Percentiles rank a stretch among this genome's conserved stretches.
Evolutionary conservation across 2,113 vertebrate genomes (phyloP).

Genomic region (Perccottus glenii): DNA sequence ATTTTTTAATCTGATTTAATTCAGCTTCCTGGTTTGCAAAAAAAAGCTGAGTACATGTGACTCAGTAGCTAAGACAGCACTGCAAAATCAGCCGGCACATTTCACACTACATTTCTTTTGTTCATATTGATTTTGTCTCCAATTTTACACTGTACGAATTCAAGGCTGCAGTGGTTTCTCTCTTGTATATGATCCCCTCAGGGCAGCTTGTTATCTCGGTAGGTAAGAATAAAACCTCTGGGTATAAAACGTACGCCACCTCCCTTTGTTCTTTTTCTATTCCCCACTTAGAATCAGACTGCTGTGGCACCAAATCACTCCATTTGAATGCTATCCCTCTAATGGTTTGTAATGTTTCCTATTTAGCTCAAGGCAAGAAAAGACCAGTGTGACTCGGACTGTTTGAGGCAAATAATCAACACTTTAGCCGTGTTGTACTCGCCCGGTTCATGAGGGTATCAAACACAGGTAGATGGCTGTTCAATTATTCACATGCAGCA

Average conservation of each 20-base stretch:
- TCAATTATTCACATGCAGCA: conserved; percentile 10
- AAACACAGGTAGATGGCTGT: not conserved
- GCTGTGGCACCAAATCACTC: not conserved
- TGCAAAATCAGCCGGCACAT: conserved; percentile 24
- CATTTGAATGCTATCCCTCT: conserved; percentile 20
- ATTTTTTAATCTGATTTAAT: too few relatives aligned
- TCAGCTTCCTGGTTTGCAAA: not conserved
- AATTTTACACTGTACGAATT: conserved; percentile 48
- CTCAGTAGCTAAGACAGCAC: conserved; percentile 3
- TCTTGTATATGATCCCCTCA: conserved; percentile 43
- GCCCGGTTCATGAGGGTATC: not conserved
- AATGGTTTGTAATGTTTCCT: conserved; percentile 21
- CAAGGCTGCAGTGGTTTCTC: conserved; percentile 22
- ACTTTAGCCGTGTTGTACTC: conserved; percentile 20
- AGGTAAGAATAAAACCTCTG: not conserved
- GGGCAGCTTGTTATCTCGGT: conserved; percentile 43
- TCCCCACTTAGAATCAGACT: conserved; percentile 15
- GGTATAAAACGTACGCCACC: not conserved
- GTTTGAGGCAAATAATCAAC: not conserved
- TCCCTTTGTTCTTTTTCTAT: conserved; percentile 8
- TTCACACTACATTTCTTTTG: conserved; percentile 38
- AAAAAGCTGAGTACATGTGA: not conserved
- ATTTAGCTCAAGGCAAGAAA: conserved; percentile 21
- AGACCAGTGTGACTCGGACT: conserved; percentile 20
- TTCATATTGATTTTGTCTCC: conserved; percentile 60